These are phyloP conservation scores for Yponomeuta evonymella DNA, from an alignment of 2,888 invertebrate genomes.

Conservation along the genomic window DNA sequence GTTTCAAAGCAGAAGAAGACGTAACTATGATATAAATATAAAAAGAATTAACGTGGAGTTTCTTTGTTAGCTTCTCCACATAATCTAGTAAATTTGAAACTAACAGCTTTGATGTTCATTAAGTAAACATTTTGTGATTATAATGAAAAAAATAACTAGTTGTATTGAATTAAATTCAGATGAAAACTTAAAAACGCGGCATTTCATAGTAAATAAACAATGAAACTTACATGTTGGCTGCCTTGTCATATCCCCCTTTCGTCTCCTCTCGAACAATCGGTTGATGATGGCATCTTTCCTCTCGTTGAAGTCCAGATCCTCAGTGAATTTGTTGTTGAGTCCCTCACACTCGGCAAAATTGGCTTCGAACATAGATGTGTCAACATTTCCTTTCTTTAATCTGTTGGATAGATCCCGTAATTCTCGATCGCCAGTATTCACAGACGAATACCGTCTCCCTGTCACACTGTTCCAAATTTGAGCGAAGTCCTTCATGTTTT, in stretches of 20 bases:
- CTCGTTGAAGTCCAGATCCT: slow-evolving; percentile 53
- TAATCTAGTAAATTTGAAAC: too few relatives aligned
- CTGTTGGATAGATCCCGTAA: slow-evolving; percentile 49
- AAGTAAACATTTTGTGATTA: too few relatives aligned
- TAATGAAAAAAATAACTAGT: too few relatives aligned
- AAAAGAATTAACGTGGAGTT: too few relatives aligned
- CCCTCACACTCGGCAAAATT: slow-evolving; percentile 60
- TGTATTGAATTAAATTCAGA: not conserved
- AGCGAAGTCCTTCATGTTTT: slow-evolving; percentile 78
- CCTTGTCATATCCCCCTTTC: slow-evolving; percentile 46
- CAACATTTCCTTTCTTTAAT: slow-evolving; percentile 46
- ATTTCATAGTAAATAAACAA: slow-evolving; percentile 22
- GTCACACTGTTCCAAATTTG: slow-evolving; percentile 76
- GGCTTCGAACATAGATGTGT: slow-evolving; percentile 44
- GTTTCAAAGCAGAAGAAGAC: too few relatives aligned
- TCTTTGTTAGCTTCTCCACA: too few relatives aligned
- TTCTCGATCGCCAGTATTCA: slow-evolving; percentile 56
- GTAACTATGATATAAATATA: too few relatives aligned
- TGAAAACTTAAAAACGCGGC: not conserved
- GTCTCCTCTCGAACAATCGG: slow-evolving; percentile 51
- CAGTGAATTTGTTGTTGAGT: slow-evolving; percentile 49
- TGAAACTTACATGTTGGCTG: slow-evolving; percentile 63
- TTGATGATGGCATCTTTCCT: slow-evolving; percentile 60
- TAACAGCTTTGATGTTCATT: too few relatives aligned
- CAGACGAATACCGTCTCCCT: slow-evolving; percentile 73